Evolutionary conservation across 2,113 vertebrate genomes (phyloP).

Genomic region (Verasper variegatus): DNA sequence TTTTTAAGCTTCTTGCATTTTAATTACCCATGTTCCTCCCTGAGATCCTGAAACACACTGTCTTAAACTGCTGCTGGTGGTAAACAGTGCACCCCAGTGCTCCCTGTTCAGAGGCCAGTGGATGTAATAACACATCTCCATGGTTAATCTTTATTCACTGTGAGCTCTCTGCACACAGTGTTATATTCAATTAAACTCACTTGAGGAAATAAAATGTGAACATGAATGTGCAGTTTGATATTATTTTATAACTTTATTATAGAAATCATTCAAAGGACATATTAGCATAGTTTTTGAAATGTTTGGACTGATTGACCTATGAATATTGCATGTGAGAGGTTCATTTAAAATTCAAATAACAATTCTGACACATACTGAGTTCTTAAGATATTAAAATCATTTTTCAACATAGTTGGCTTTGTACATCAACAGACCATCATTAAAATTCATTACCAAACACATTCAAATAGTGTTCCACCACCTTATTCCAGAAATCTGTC

Average conservation of each 20-base stretch:
- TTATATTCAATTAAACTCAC: slow-evolving; percentile 23
- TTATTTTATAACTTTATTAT: not conserved
- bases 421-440: too few species aligned
- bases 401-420: not conserved
- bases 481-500: too few species aligned
- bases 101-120: slow-evolving; percentile 1
- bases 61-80: not conserved
- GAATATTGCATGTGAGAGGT: not conserved
- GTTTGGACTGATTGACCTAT: not conserved
- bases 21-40: slow-evolving; percentile 12
- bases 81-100: slow-evolving; percentile 12
- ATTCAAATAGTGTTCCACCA: too few species aligned
- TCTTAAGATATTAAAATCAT: slow-evolving; percentile 10
- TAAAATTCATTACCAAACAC: too few species aligned
- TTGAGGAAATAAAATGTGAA: not conserved
- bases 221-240: not conserved
- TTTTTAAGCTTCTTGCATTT: slow-evolving; percentile 21
- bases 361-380: not conserved
- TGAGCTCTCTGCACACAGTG: slow-evolving; percentile 1
- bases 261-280: not conserved
- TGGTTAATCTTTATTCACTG: slow-evolving; percentile 22
- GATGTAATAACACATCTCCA: slow-evolving; percentile 3
- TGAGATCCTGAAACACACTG: not conserved
- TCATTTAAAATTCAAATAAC: not conserved
- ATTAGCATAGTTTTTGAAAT: not conserved